Conservation (phyloP, 2,113 vertebrate genomes). For the Xyrauchen texanus region DNA sequence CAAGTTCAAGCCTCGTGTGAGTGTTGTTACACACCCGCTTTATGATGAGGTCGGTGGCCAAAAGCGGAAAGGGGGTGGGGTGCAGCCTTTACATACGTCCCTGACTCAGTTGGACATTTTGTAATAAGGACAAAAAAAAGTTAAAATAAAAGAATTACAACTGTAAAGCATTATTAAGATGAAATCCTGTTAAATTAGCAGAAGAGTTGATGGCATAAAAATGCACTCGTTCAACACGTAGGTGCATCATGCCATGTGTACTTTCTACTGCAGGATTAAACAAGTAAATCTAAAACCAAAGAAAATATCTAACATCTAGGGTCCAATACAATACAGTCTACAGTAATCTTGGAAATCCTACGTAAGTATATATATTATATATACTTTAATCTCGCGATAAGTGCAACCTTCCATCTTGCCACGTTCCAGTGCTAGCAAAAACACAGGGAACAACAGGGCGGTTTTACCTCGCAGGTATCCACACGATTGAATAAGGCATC, state of each 20-base stretch:
- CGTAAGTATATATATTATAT: no score
- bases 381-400: slow-evolving; percentile 54
- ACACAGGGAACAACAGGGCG: slow-evolving; percentile 33
- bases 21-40: background rate
- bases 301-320: no score
- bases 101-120: background rate
- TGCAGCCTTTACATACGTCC: background rate
- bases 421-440: slow-evolving; percentile 56
- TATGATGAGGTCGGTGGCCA: slow-evolving; percentile 11
- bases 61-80: slow-evolving; percentile 14
- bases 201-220: background rate
- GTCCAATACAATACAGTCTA: no score
- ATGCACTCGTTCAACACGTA: background rate
- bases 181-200: background rate
- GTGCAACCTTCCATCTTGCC: slow-evolving; percentile 60
- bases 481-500: slow-evolving; percentile 62
- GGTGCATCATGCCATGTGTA: no score
- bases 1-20: no score
- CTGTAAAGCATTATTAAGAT: background rate
- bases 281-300: no score
- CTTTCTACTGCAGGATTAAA: no score
- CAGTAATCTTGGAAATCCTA: no score
- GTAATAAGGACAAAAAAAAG: slow-evolving; percentile 15
- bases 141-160: background rate
- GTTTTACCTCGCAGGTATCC: slow-evolving; percentile 51